Evolutionary conservation across 2,888 invertebrate genomes (phyloP), one percentile per base, ranked within the genome.

Genomic region (Idaea dimidiata): DNA sequence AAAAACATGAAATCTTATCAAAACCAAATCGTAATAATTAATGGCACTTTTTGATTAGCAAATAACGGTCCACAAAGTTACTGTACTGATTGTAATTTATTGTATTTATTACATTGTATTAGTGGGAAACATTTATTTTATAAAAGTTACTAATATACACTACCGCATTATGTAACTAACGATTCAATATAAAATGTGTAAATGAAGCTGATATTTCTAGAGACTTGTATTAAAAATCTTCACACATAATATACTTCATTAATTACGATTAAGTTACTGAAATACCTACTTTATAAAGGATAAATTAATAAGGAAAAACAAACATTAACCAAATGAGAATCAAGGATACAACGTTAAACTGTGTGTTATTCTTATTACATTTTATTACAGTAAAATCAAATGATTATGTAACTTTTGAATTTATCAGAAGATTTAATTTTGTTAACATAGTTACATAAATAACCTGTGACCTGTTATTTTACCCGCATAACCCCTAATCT

Each of bases 151-250:
- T 5, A n/a, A 43, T 14, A 43, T n/a, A 43, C 43, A 14, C 43
- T 43, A 14, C 10, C 5, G n/a, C n/a, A n/a, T n/a, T n/a, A 43
- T 7, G 7, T 43, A 7, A 43, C 8, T 43, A 0, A 43, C 3
- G 10, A 43, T 43, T 14, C 8, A 10, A 43, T 14, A 43, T 43
- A 43, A 43, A 14, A 43, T 24, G n/a, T n/a, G n/a, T n/a, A n/a
- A n/a, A n/a, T 43, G 60, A 66, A 60, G 61, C 66, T 61, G 61
- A 65, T 65, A 66, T 65, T 65, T 63, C 32, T 43, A 55, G 5
- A 16, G 8, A 17, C 56, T 54, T 54, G 57, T 16, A 55, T 54
- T 31, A 55, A 62, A 43, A 43, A 43, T 1, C 43, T 43, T 43
- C 10, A 10, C 43, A 43, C 8, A 10, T 6, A 43, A 14, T 8